Percentiles rank a stretch among this genome's conserved stretches.
These are phyloP conservation scores for Callipepla californica DNA, from an alignment of 2,113 vertebrate genomes.

Conservation along the genomic window DNA sequence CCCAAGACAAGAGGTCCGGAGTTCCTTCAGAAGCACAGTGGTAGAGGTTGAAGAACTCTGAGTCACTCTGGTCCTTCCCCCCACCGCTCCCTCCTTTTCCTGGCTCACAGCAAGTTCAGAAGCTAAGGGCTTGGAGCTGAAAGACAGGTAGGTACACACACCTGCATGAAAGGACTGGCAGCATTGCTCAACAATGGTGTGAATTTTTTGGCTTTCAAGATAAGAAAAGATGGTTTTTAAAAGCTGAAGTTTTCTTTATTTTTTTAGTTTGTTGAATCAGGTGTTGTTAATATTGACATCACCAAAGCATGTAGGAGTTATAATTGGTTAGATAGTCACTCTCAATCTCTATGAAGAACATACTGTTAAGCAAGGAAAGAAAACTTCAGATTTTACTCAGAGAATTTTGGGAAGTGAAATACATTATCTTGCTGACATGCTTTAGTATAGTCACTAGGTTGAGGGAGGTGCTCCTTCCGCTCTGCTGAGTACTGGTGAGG, in stretches of 20 bases:
- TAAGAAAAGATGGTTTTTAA: neutral
- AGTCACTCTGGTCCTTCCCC: slow-evolving; percentile 19
- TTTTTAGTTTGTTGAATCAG: neutral
- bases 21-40: slow-evolving; percentile 8
- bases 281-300: neutral
- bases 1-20: neutral
- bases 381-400: neutral
- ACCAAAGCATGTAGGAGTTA: neutral
- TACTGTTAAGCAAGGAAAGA: neutral
- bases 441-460: neutral
- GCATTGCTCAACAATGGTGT: neutral
- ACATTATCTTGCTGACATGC: neutral
- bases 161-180: neutral
- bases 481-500: neutral
- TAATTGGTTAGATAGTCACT: neutral
- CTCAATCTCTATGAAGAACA: neutral
- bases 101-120: slow-evolving; percentile 16
- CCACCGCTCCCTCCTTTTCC: slow-evolving; percentile 1
- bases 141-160: neutral
- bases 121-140: slow-evolving; percentile 13
- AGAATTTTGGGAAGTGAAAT: neutral
- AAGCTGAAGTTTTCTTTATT: neutral
- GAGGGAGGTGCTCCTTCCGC: neutral
- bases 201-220: slow-evolving; percentile 1
- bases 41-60: slow-evolving; percentile 12